Evolutionary conservation across 2,888 invertebrate species (phyloP), one percentile per base, ranked within the genome.

Genomic region (Papilio gigon): DNA sequence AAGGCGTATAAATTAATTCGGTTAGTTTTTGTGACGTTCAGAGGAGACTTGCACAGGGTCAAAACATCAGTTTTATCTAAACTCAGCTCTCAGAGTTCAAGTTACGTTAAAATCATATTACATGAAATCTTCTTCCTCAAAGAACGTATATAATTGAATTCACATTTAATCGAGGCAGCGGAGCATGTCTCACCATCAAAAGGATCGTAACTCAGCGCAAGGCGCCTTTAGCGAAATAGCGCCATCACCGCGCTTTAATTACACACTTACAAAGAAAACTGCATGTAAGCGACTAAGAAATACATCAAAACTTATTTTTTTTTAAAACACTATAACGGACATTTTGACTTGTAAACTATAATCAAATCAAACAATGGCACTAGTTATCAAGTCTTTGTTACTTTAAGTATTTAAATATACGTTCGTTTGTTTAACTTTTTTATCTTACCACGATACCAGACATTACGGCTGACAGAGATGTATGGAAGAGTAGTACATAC

Each of bases 71-170:
- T 27, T 2, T 27, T 25, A 42, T n/a, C 42, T 17, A 42, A 1
- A 42, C 17, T 53, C 14, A 1, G 11, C 27, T 6, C 47, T 22
- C 27, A 50, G 8, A 22, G 56, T 60, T 60, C 50, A 58, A 60
- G 37, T 64, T 53, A 53, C 20, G 61, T 42, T 40, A 50, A 37
- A 68, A 60, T 50, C 50, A 60, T 68, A 60, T 68, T 65, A 64
- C 11, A 50, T 27, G 59, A 50, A 64, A 47, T 64, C 58, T 9
- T 44, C 27, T 50, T 35, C 35, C 64, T 68, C 68, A 65, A 65
- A 65, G 60, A 53, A 50, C 68, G 59, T 64, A 60, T 50, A 64
- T 68, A 68, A 65, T 68, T 68, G 59, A 65, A 68, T 68, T 59
- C 68, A 50, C 59, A 30, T 68, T 64, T 64, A 68, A 59, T 53